Base-by-base conservation (phyloP, 2,888 invertebrate species). In the Odontothrips loti region DNA sequence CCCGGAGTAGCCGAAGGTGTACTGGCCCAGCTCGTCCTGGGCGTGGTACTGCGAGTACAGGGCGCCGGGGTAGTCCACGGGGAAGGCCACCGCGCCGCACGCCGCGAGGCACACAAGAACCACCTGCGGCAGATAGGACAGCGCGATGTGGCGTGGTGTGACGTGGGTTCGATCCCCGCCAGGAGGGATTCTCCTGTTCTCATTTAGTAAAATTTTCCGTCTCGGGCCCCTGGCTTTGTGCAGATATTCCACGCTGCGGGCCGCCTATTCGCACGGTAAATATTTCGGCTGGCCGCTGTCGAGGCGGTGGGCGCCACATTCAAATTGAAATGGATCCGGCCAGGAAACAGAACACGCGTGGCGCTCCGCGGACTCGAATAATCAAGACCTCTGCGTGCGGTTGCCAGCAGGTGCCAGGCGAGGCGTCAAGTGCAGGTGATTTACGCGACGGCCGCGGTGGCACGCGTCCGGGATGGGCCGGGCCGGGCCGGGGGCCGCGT, bases 21-120 rank as follows among this genome's bases (percentile, higher is more conserved):
- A 88, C 82, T 87, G 88, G 4, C 88, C 87, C 86, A 86, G 86
- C 86, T 86, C 86, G 85, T 86, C 86, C 86, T 87, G 87, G 86
- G 87, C 84, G 79, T 83, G 83, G 80, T 83, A 84, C 81, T 82
- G 84, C 63, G 82, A 82, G 80, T 75, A 47, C n/a, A 81, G 48
- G 82, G 75, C 80, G 79, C 47, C 79, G n/a, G 82, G 80, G n/a
- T 80, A 29, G 11, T 78, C 81, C 51, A 58, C 29, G 23, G 82
- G 79, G 48, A 82, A 80, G 81, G 83, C 80, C 80, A 82, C 79
- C 27, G 51, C 80, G 80, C 79, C 80, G 79, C 79, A 81, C 29
- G 81, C 79, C 79, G 75, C 81, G 81, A 27, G 51, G 11, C 23
- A 79, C 34, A 58, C 29, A 17, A 51, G 51, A 27, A 75, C 23